Evolutionary conservation across 64 coral and sea anemone species (phyloP).

Genomic region (Catalaphyllia jardinei): DNA sequence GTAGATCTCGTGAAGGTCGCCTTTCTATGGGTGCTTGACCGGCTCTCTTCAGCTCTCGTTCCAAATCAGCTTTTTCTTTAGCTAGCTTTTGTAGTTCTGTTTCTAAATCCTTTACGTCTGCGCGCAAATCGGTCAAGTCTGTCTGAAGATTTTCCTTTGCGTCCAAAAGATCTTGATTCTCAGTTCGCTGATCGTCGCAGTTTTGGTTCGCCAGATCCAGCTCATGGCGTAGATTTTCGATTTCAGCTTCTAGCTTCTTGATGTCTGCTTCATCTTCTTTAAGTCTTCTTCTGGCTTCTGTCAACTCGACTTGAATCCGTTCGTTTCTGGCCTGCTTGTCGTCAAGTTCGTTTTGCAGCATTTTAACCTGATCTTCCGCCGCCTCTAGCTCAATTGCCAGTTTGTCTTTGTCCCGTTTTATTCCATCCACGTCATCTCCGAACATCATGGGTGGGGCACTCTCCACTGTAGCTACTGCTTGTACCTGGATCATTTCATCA

Average conservation of each 20-base stretch:
- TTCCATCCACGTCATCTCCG: slow-evolving; percentile 74
- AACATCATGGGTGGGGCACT: slow-evolving; percentile 68
- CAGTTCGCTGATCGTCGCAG: slow-evolving; percentile 65
- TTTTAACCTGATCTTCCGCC: slow-evolving; percentile 41
- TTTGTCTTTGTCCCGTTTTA: slow-evolving; percentile 77
- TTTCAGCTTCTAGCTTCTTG: slow-evolving; percentile 66
- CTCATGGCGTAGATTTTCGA: slow-evolving; percentile 73
- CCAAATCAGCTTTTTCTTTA: slow-evolving; percentile 39
- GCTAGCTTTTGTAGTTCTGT: background rate
- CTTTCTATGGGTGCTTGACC: background rate
- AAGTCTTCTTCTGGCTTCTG: slow-evolving; percentile 67
- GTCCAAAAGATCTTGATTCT: slow-evolving; percentile 72
- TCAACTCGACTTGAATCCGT: slow-evolving; percentile 36
- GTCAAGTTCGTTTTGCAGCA: slow-evolving; percentile 48
- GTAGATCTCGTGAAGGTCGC: background rate
- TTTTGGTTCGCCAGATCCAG: slow-evolving; percentile 67
- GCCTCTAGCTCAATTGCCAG: slow-evolving; percentile 71
- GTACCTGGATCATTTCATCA: slow-evolving; percentile 58
- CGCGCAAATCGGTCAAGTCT: slow-evolving; percentile 39
- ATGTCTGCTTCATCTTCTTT: slow-evolving; percentile 70
- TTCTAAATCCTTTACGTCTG: slow-evolving; percentile 26
- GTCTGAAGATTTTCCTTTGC: slow-evolving; percentile 68
- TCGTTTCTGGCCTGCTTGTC: slow-evolving; percentile 68
- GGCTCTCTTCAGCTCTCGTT: slow-evolving; percentile 32
- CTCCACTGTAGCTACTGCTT: slow-evolving; percentile 72